Evolutionary conservation across 2,113 vertebrate species (phyloP), one percentile per base, ranked within the genome.

Genomic region (Tachysurus vachellii): DNA sequence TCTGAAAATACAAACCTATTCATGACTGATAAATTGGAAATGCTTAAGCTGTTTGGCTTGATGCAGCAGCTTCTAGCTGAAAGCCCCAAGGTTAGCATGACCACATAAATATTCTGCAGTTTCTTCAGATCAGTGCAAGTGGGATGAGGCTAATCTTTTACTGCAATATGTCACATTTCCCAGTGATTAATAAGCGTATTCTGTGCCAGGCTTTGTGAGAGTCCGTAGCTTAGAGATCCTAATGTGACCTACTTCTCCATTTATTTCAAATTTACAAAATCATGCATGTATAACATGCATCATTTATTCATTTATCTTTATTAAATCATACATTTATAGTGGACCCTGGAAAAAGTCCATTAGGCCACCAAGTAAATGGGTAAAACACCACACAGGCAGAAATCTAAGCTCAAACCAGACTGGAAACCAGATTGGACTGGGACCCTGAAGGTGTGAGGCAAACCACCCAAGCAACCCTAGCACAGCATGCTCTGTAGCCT

Each of bases 51-150:
- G 56, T 85, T 75, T 61, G 31, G 56, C 9, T 47, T 11, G 14
- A 4, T 66, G 64, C 14, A 75, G 83, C 12, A 31, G 82, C 68
- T n/a, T 70, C 59, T 53, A 44, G 80, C 44, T 81, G 19, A 76
- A 44, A 28, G 56, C 50, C 28, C 47, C 84, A 59, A 11, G 59
- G 79, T 61, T 59, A 36, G 75, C 77, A 28, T 80, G 87, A 80
- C 68, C 68, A 61, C n/a, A 88, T 36, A 83, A 80, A 73, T n/a
- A 71, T 68, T 56, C 47, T 62, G 54, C 80, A 71, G 61, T 84
- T 54, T 56, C 77, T 86, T 86, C 70, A 62, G 61, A 83, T 83
- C 61, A 89, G 84, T 44, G 61, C 62, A 50, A 79, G 50, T 71
- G 36, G 82, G 44, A 59, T 68, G 76, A 81, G 59, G 54, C 76